phyloP scores from a whole-genome alignment of 2,113 vertebrate genomes.

The Brienomyrus brachyistius region DNA sequence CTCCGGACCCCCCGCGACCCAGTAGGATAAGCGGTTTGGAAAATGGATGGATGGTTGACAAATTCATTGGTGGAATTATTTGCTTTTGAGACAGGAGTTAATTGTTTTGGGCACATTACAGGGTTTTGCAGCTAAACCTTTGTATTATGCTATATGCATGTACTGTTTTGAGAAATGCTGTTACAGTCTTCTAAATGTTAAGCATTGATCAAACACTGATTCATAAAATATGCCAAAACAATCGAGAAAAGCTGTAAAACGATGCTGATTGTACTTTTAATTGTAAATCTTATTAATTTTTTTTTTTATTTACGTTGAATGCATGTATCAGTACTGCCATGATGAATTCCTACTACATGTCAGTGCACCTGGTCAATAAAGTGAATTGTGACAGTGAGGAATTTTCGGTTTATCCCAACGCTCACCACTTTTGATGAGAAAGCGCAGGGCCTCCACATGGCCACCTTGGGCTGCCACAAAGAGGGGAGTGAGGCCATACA shows the following conservation, averaged over 20 bases:
- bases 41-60: background rate
- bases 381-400: background rate
- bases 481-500: constrained; percentile 77
- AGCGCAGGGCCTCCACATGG: constrained; percentile 66
- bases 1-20: too few species aligned
- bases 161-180: background rate
- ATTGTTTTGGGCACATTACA: background rate
- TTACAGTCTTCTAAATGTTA: background rate
- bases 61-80: background rate
- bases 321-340: background rate
- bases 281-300: background rate
- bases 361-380: background rate
- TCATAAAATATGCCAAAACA: background rate
- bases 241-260: background rate
- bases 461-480: constrained; percentile 86
- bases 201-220: background rate
- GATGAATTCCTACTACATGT: background rate
- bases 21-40: too few species aligned
- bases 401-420: background rate
- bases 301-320: too few species aligned
- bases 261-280: too few species aligned
- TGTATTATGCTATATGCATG: background rate
- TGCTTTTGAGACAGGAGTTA: background rate
- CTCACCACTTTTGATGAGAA: constrained; percentile 66
- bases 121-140: background rate